phyloP scores from a whole-genome alignment of 2,888 invertebrate species.

The Meiosimyza platycephala region DNA sequence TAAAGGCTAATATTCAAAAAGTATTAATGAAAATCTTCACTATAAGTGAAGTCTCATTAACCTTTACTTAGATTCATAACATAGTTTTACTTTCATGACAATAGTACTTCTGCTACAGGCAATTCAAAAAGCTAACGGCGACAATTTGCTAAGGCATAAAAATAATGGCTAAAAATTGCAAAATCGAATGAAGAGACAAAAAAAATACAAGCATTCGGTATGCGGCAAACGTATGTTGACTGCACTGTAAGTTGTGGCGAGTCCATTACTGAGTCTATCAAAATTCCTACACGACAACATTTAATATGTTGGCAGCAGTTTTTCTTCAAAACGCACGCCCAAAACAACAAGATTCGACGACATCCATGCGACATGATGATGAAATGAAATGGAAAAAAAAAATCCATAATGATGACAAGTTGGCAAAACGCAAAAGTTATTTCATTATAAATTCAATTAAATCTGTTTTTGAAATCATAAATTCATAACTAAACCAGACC shows the following conservation, averaged over 20 bases:
- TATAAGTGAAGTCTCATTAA: no score
- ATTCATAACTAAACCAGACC: constrained; percentile 37
- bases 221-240: constrained; percentile 21
- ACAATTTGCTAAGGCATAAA: no score
- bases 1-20: no score
- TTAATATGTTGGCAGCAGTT: constrained; percentile 43
- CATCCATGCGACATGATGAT: neutral
- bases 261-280: constrained; percentile 41
- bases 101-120: no score
- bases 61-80: no score
- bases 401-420: constrained; percentile 43
- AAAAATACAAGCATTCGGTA: constrained; percentile 15
- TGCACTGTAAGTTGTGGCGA: neutral
- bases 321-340: constrained; percentile 8
- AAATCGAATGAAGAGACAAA: neutral
- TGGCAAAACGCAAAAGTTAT: constrained; percentile 43
- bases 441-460: constrained; percentile 46
- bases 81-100: no score
- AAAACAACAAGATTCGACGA: constrained; percentile 8
- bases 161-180: neutral
- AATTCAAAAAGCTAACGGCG: no score
- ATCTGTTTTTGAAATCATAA: constrained; percentile 42
- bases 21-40: no score
- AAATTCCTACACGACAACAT: constrained; percentile 44
- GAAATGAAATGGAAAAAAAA: neutral